A percentile compares a stretch with the other conserved stretches of the same genome.
phyloP scores from a whole-genome alignment of 2,113 vertebrate species.

The Elanus axillaris region DNA sequence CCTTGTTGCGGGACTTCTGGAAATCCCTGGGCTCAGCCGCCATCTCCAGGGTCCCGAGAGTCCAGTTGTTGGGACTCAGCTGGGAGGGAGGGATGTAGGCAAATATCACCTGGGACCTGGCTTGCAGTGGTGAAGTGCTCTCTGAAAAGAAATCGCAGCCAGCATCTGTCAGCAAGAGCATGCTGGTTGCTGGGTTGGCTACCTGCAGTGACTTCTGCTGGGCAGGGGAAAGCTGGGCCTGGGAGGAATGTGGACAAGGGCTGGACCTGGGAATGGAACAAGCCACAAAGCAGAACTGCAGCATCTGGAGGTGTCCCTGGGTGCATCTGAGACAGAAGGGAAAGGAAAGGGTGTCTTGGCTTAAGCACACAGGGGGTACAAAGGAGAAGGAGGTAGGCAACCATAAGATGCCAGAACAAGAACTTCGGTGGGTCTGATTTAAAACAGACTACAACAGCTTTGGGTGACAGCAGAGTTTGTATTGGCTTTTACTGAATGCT shows the following conservation, averaged over 20 bases:
- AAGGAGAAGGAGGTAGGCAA: not conserved
- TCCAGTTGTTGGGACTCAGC: too few relatives aligned
- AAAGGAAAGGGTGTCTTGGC: not conserved
- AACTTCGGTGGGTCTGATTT: not conserved
- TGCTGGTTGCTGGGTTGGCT: not conserved
- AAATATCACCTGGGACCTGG: not conserved
- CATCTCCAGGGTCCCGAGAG: too few relatives aligned
- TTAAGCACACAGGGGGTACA: not conserved
- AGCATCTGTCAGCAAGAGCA: not conserved
- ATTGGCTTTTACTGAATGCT: not conserved
- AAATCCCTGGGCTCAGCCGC: not conserved
- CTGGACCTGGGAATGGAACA: not conserved
- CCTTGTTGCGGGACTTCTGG: not conserved
- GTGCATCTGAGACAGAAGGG: not conserved
- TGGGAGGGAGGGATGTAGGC: not conserved
- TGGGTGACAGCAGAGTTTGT: not conserved
- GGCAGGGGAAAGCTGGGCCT: not conserved
- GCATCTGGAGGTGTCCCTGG: not conserved
- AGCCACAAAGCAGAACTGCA: not conserved
- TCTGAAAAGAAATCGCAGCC: not conserved
- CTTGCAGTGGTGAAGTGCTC: not conserved
- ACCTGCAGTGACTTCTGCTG: not conserved
- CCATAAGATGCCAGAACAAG: not conserved
- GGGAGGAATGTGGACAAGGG: not conserved
- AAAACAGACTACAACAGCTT: not conserved